Evolutionary conservation across 2,113 vertebrate species (phyloP).

Genomic region (Anseranas semipalmata): DNA sequence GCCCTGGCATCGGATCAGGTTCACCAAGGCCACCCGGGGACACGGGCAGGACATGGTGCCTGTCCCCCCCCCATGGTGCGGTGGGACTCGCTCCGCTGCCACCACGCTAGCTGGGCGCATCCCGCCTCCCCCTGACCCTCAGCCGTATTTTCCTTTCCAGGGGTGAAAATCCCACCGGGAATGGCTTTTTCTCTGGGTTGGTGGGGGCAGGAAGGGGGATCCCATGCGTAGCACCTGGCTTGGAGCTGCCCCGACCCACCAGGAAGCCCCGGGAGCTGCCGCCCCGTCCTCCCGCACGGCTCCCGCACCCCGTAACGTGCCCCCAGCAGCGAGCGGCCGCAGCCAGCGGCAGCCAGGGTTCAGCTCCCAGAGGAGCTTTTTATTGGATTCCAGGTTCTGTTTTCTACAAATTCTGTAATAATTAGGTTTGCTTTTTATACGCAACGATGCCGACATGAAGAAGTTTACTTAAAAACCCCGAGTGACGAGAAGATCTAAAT

Average conservation of each 20-base stretch:
- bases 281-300: background rate
- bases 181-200: background rate
- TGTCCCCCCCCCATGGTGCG: no score
- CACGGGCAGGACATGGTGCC: no score
- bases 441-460: no score
- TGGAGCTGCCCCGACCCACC: background rate
- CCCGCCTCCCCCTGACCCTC: background rate
- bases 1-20: background rate
- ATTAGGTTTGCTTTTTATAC: background rate
- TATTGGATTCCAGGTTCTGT: background rate
- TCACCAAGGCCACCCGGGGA: background rate
- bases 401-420: background rate
- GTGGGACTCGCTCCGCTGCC: background rate
- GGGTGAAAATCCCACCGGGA: background rate
- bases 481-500: background rate
- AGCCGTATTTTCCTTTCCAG: fast-evolving
- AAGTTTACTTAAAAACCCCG: background rate
- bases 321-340: background rate
- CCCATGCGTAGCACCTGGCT: no score
- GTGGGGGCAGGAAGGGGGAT: background rate
- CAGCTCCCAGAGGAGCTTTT: background rate
- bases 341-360: background rate
- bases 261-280: background rate
- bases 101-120: background rate
- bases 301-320: fast-evolving